Conservation (phyloP, 2,888 invertebrate species). For the Eubasilissa splendida region DNA sequence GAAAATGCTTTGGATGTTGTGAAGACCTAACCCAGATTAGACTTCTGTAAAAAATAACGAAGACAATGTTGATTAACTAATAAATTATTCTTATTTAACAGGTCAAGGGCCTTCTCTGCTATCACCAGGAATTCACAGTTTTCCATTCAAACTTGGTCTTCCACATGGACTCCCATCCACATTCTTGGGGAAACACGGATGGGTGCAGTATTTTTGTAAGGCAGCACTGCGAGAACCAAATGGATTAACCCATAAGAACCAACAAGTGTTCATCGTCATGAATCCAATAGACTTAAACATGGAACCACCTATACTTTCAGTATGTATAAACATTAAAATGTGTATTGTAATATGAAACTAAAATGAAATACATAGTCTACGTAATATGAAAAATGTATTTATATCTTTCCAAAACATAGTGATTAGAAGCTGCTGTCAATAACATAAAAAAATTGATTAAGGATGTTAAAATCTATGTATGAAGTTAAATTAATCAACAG, state of each 20-base stretch:
- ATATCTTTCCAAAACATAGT: no score
- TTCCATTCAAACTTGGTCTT: constrained; percentile 93
- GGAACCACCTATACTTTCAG: constrained; percentile 89
- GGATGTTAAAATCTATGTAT: no score
- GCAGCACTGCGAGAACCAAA: constrained; percentile 90
- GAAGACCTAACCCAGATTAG: not conserved
- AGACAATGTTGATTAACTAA: not conserved
- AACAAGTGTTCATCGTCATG: constrained; percentile 98
- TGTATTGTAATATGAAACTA: no score
- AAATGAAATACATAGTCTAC: no score
- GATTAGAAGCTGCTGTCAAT: no score
- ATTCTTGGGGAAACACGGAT: constrained; percentile 93
- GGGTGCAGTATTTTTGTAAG: constrained; percentile 96
- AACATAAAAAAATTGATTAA: no score
- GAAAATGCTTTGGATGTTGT: no score
- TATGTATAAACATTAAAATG: constrained; percentile 69
- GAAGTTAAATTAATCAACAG: no score
- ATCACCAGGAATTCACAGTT: constrained; percentile 95
- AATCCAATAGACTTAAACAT: constrained; percentile 94
- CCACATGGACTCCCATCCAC: constrained; percentile 93
- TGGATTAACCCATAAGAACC: constrained; percentile 93
- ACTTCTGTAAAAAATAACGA: not conserved
- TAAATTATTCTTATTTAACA: constrained; percentile 61
- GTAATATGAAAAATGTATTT: no score
- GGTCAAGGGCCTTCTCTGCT: constrained; percentile 88